Conservation (phyloP, 2,113 vertebrate genomes). For the Nymphicus hollandicus region DNA sequence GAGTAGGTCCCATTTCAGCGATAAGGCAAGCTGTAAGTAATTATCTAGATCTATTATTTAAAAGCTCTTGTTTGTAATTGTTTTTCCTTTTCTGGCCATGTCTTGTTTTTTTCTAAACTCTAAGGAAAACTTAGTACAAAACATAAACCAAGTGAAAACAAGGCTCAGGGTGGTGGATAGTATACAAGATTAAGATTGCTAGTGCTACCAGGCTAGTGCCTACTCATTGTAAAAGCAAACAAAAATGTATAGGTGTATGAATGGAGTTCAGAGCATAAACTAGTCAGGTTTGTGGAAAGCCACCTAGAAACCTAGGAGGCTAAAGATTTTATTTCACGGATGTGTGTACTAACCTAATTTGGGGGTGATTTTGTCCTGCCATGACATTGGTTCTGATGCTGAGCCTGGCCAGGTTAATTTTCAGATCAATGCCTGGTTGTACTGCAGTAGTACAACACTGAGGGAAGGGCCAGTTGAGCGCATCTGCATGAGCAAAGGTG, state of each 20-base stretch:
- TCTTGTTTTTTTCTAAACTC: neutral
- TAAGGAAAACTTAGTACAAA: neutral
- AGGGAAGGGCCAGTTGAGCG: neutral
- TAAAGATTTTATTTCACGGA: neutral
- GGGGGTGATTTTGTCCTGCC: neutral
- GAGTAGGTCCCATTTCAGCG: constrained; percentile 87
- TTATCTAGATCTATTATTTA: neutral
- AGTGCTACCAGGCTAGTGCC: neutral
- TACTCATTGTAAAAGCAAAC: neutral
- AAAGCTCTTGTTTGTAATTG: neutral
- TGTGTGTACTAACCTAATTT: neutral
- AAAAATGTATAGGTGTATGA: neutral
- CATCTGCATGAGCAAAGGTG: neutral
- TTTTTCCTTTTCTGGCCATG: neutral
- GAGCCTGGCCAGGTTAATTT: neutral
- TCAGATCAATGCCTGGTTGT: neutral
- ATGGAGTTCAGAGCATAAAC: neutral
- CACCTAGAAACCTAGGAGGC: neutral
- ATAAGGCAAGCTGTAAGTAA: constrained; percentile 91
- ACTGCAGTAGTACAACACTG: neutral
- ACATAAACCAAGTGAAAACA: neutral
- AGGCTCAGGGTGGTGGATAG: neutral
- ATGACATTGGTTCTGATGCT: rapidly evolving
- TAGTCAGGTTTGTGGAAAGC: neutral
- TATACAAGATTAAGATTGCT: neutral